Percentiles rank a stretch among this genome's conserved stretches.
Evolutionary conservation across 2,888 invertebrate species (phyloP).

Genomic region (Agriopis marginaria): DNA sequence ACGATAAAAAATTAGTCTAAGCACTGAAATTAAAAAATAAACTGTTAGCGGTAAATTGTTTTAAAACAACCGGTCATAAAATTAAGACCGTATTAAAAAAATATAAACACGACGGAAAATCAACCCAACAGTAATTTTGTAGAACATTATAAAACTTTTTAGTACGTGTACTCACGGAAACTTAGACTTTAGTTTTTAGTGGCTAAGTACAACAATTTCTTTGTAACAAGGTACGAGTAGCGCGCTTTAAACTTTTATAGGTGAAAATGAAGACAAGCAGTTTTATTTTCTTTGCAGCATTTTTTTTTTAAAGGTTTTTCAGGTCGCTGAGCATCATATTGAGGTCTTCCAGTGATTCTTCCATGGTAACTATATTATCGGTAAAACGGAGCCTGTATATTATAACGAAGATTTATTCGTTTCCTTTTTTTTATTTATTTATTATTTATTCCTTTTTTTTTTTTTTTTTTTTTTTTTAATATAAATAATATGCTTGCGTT

Average conservation of each 20-base stretch:
- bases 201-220: slow-evolving; percentile 8
- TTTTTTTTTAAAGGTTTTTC: too few relatives aligned
- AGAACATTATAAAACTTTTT: slow-evolving; percentile 14
- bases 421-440: too few relatives aligned
- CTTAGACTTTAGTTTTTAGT: slow-evolving; percentile 5
- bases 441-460: too few relatives aligned
- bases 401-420: too few relatives aligned
- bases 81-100: slow-evolving; percentile 12
- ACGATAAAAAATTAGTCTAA: slow-evolving; percentile 2
- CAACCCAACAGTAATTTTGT: slow-evolving; percentile 11
- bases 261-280: background rate
- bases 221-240: slow-evolving; percentile 9
- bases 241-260: slow-evolving; percentile 1
- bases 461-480: too few relatives aligned
- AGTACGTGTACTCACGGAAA: slow-evolving; percentile 16
- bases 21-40: background rate
- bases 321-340: too few relatives aligned
- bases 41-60: slow-evolving; percentile 8
- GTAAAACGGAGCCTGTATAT: too few relatives aligned
- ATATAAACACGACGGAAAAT: slow-evolving; percentile 1
- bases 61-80: slow-evolving; percentile 12
- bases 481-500: too few relatives aligned
- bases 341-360: too few relatives aligned
- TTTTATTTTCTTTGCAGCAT: background rate
- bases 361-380: too few relatives aligned